phyloP scores from a whole-genome alignment of 2,888 invertebrate genomes.

The Synergus itoensis region DNA sequence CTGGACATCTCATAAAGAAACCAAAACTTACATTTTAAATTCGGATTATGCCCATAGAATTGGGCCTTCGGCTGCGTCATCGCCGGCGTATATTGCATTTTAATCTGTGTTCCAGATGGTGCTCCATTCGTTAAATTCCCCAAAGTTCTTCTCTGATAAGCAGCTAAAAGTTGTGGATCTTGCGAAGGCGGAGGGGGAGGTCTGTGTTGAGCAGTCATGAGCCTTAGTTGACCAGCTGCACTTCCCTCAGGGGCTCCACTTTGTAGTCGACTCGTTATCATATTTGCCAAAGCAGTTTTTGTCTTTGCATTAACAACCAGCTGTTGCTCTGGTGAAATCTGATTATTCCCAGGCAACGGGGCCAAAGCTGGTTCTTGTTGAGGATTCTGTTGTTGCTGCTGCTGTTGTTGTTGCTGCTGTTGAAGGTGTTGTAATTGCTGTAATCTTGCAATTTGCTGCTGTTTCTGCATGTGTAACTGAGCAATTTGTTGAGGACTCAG shows the following conservation, averaged over 20 bases:
- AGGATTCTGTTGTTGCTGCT: constrained; percentile 79
- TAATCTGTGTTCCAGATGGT: constrained; percentile 71
- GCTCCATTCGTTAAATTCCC: constrained; percentile 80
- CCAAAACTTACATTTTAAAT: constrained; percentile 83
- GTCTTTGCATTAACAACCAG: constrained; percentile 91
- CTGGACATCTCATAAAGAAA: background rate
- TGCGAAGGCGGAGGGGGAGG: constrained; percentile 79
- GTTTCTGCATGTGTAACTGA: constrained; percentile 78
- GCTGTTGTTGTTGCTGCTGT: constrained; percentile 82
- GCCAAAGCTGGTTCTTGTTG: constrained; percentile 67
- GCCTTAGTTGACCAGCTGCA: constrained; percentile 80
- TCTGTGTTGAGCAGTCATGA: constrained; percentile 92
- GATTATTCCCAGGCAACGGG: constrained; percentile 69
- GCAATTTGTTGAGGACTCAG: constrained; percentile 77
- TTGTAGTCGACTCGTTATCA: constrained; percentile 91
- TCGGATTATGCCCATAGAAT: constrained; percentile 96
- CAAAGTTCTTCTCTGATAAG: constrained; percentile 77
- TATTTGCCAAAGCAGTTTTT: constrained; percentile 96
- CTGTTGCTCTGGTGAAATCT: constrained; percentile 78
- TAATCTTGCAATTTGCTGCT: constrained; percentile 72
- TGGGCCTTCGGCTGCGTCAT: constrained; percentile 83
- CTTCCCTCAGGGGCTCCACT: constrained; percentile 79
- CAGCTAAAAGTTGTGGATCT: constrained; percentile 76
- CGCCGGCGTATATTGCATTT: constrained; percentile 74
- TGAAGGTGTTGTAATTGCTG: constrained; percentile 81